Evolutionary conservation across 1,140 invertebrate species (phyloP), one percentile per base, ranked within the genome.

Genomic region (Brachionus koreanus): DNA sequence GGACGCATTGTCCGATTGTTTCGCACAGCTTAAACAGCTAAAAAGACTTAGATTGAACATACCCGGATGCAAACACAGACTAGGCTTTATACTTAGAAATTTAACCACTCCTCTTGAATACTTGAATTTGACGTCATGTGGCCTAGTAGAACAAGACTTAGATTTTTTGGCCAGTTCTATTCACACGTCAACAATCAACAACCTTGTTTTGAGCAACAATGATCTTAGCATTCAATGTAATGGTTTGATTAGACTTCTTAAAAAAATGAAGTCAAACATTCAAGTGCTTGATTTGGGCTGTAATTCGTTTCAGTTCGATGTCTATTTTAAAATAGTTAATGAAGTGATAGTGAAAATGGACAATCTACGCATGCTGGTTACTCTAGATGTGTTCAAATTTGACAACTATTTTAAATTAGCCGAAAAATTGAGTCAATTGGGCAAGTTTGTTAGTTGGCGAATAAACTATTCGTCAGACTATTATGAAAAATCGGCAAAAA

Each of bases 381-480:
- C 69, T 46, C 25, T 74, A 23, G 69, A 74, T 49, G 69, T 74
- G 25, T 74, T 74, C 25, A 74, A 42, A 23, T 74, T 74, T 25
- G 69, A 74, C 23, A 43, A 74, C 25, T 74, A 74, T 33, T 13
- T 74, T 3, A 74, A 46, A 46, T 19, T 74, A 46, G 39, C 39
- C 13, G 69, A 74, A 46, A 74, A 35, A 23, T 5, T 74, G 16
- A 46, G 69, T 5, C 16, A 29, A 0, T 46, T 74, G 23, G 29
- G n/a, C n/a, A 46, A 74, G 33, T 74, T 74, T 74, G 25, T 74
- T 1, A 74, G 69, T 39, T 74, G 69, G 69, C 16, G 69, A 43
- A 74, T 74, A 43, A 74, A 74, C 25, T 74, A 74, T 46, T 74
- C 69, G 39, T 43, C 69, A 9, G 69, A 74, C 25, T 74, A 74